These are phyloP conservation scores for Tricholaema leucomelas DNA, from an alignment of 2,113 vertebrate species.

Conservation along the genomic window DNA sequence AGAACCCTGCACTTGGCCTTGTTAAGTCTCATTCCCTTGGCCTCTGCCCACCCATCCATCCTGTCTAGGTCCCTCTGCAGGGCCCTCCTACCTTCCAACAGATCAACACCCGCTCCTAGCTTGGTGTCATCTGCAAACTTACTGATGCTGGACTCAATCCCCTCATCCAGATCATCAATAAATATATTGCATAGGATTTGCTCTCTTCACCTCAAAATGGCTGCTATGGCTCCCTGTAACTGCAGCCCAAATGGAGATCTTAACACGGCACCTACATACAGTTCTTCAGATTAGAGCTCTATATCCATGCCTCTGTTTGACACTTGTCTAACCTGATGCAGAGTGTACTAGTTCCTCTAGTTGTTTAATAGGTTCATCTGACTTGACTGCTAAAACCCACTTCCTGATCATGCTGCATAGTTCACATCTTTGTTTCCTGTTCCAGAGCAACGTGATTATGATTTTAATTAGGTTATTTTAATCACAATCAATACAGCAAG, in stretches of 20 bases:
- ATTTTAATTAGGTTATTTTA: slow-evolving; percentile 70
- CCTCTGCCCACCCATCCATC: no score
- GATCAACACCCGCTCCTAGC: no score
- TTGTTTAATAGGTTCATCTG: background rate
- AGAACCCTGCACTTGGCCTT: no score
- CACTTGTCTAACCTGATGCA: background rate
- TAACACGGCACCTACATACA: background rate
- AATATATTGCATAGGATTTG: no score
- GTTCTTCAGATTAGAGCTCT: background rate
- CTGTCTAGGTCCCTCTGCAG: no score
- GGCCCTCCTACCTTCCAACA: no score
- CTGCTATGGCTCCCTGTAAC: background rate
- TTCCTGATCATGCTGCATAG: background rate
- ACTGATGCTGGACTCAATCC: no score
- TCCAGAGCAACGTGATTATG: background rate
- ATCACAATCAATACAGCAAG: slow-evolving; percentile 52
- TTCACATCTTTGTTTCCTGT: background rate
- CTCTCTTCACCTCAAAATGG: background rate
- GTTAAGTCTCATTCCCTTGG: no score
- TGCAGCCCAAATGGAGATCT: background rate
- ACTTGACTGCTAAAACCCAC: background rate
- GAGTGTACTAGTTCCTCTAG: background rate
- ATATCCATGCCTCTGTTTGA: background rate
- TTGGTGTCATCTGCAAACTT: no score
- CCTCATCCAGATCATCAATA: no score